Evolutionary conservation across 2,797 vertebrate species (phyloP), one percentile per base, ranked within the genome.

Genomic region (Alca torda): DNA sequence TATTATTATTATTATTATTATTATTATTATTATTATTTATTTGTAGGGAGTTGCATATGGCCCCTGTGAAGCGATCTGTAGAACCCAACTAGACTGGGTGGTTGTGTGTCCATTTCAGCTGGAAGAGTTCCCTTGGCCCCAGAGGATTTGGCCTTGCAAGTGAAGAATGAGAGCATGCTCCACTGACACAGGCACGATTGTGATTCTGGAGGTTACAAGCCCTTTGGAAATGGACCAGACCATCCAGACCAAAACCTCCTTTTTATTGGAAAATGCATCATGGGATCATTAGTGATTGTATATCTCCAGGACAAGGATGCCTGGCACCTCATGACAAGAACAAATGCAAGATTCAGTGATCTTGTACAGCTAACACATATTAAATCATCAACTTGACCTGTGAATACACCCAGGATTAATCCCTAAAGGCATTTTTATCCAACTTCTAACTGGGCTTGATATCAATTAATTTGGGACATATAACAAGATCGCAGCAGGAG

Each of bases 401-500:
- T 2, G 2, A 93, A 80, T 74, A 82, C 56, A 82, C 61, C 13
- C 89, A 84, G 79, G 90, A 94, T 95, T 92, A 84, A 92, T 93
- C 86, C 85, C 72, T 56, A 37, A 69, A 1, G 53, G 51, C 57
- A 59, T 78, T 96, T 96, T 91, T 92, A 92, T 90, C 79, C 15
- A 7, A 78, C 17, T 77, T 89, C 67, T 90, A 80, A 88, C 64
- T 87, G 84, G 73, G 82, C 64, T 93, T 83, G 53, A 46, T 83
- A 86, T 46, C 89, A 90, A 79, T 96, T 93, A 96, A 91, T 96
- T 91, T 4, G 20, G 67, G 80, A 90, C 56, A 68, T 18, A 70
- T 64, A 95, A 95, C 68, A 74, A 96, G 92, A 94, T 96, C 94
- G 96, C 88, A 84, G 88, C 86, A 96, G 72, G 95, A 92, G 78